phyloP scores from a whole-genome alignment of 2,888 invertebrate species.

The Drosophila nr. medialis region DNA sequence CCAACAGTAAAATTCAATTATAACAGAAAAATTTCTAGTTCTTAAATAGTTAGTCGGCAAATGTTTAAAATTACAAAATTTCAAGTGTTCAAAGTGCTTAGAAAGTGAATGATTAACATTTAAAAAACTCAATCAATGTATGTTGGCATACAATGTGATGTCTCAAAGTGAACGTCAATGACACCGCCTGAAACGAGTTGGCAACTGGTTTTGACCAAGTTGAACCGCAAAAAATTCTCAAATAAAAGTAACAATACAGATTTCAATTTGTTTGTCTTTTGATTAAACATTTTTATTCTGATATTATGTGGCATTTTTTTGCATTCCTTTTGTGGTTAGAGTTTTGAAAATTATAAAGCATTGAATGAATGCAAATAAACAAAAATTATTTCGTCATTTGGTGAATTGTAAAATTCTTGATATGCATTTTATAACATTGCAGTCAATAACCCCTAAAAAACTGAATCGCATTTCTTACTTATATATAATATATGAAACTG shows the following conservation, averaged over 20 bases:
- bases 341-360: background rate
- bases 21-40: conserved; percentile 10
- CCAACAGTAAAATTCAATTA: conserved; percentile 11
- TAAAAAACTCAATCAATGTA: background rate
- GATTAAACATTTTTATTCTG: conserved; percentile 1
- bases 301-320: no score
- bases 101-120: background rate
- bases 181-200: conserved; percentile 61
- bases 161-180: conserved; percentile 39
- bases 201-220: conserved; percentile 59
- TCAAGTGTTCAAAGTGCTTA: background rate
- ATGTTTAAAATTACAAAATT: background rate
- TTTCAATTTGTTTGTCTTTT: background rate
- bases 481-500: background rate
- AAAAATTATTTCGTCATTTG: background rate
- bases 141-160: conserved; percentile 32
- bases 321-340: no score
- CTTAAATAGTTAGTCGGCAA: background rate
- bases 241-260: background rate
- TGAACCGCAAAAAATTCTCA: conserved; percentile 21
- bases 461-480: background rate
- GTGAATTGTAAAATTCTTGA: no score
- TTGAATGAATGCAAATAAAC: background rate
- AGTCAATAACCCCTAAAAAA: background rate
- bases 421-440: background rate